Evolutionary conservation across 2,113 vertebrate species (phyloP).

Genomic region (Toxotes chatareus): DNA sequence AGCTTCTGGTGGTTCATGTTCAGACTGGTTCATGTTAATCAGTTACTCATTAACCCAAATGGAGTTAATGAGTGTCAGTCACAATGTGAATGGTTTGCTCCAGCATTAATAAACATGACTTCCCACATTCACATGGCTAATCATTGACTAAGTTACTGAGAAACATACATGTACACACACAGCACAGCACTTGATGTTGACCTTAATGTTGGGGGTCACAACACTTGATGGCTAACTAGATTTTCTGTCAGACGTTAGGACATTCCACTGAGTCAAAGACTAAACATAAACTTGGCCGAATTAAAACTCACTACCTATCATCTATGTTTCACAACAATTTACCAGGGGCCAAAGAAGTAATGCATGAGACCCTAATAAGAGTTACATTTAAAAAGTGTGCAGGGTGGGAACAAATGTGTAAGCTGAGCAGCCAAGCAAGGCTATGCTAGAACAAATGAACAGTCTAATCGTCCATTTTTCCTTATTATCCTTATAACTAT

Average conservation of each 20-base stretch:
- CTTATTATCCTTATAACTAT: not conserved
- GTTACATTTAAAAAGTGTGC: not conserved
- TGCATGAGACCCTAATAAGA: not conserved
- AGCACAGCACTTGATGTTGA: conserved; percentile 22
- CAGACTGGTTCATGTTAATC: conserved; percentile 66
- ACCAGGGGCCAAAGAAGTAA: not conserved
- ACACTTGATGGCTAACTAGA: conserved; percentile 24
- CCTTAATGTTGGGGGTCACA: conserved; percentile 5
- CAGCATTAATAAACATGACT: conserved; percentile 66
- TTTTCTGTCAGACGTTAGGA: not conserved
- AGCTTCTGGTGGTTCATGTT: conserved; percentile 41
- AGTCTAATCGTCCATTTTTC: not conserved
- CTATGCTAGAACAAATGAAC: not conserved
- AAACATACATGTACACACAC: conserved; percentile 24
- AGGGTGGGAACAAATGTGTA: not conserved
- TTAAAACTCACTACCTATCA: not conserved
- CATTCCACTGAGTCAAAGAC: not conserved
- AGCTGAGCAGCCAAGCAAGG: not conserved
- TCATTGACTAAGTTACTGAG: conserved; percentile 49
- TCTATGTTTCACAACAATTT: not conserved
- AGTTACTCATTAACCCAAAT: conserved; percentile 74
- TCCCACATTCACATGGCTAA: conserved; percentile 60
- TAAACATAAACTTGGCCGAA: conserved; percentile 12
- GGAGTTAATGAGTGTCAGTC: conserved; percentile 71
- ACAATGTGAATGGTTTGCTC: conserved; percentile 60